Conservation (phyloP, 1,140 invertebrate genomes). For the Drosophila bipectinata region DNA sequence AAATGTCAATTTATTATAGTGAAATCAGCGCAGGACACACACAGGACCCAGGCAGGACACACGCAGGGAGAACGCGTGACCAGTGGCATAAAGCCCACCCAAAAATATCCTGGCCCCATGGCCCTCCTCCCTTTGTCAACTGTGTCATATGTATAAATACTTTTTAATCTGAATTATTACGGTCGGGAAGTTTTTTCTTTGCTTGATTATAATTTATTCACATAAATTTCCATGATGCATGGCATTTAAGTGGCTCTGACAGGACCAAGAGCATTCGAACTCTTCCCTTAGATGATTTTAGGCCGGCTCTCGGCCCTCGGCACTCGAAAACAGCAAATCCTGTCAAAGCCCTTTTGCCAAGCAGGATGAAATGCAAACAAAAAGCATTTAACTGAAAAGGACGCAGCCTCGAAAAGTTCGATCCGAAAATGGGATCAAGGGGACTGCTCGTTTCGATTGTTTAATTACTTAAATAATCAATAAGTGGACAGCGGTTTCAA, state of each 20-base stretch:
- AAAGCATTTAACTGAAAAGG: constrained; percentile 25
- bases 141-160: constrained; percentile 72
- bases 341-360: constrained; percentile 14
- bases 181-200: constrained; percentile 39
- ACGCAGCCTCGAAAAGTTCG: constrained; percentile 37
- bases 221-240: constrained; percentile 76
- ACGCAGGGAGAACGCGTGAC: constrained; percentile 47
- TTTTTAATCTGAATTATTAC: constrained; percentile 78
- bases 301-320: not conserved
- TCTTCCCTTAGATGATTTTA: constrained; percentile 41
- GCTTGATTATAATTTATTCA: constrained; percentile 75
- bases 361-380: constrained; percentile 11
- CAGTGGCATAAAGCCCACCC: constrained; percentile 34
- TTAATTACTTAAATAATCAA: constrained; percentile 49
- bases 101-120: not conserved
- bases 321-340: constrained; percentile 13
- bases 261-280: constrained; percentile 42
- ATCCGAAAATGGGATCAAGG: constrained; percentile 42
- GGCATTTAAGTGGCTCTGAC: constrained; percentile 72
- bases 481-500: not conserved
- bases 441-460: constrained; percentile 34
- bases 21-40: constrained; percentile 63
- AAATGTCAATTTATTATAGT: constrained; percentile 74
- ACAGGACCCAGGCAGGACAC: constrained; percentile 35
- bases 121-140: not conserved